Evolutionary conservation across 2,113 vertebrate species (phyloP), one percentile per base, ranked within the genome.

Genomic region (Epinephelus cyanopodus): DNA sequence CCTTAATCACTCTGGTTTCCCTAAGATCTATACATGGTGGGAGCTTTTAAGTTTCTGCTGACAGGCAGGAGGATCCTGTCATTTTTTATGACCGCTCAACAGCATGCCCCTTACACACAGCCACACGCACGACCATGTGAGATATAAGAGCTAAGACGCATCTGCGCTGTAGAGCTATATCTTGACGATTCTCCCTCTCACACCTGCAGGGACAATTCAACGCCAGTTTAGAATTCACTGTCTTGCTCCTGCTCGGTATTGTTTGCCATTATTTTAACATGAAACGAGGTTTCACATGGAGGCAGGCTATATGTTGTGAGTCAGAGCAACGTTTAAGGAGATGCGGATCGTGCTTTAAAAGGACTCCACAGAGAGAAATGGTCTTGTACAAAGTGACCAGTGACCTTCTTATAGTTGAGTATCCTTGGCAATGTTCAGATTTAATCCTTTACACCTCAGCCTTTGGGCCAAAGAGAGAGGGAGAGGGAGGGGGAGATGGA

Each of bases 401-500:
- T 85, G 91, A 92, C 90, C 90, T 91, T 90, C 85, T 86, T 79
- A 81, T 50, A 83, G 80, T 66, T 5, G 27, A 56, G 84, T 81
- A 86, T 90, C 90, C 87, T 93, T 88, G 80, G 76, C 81, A 74
- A 62, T 80, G 83, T 84, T 83, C 81, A 81, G 39, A 85, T 90
- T 86, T 87, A 90, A 89, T 90, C 85, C 84, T 79, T 84, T 74
- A 90, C 84, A 84, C 74, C 63, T 91, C 73, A 74, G 83, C 82
- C 70, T 76, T 67, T 78, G 82, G 78, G 27, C 72, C 64, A 80
- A 45, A 74, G 78, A 72, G 63, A 79, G 58, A 21, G 66, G 48
- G 63, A 81, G 60, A 21, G 66, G 42, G 64, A 71, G 82, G 56
- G n/a, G 0, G 53, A 63, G 66, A 69, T 74, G 62, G 19, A 47